phyloP scores from a whole-genome alignment of 2,113 vertebrate genomes.

The Melanotaenia duboulayi region DNA sequence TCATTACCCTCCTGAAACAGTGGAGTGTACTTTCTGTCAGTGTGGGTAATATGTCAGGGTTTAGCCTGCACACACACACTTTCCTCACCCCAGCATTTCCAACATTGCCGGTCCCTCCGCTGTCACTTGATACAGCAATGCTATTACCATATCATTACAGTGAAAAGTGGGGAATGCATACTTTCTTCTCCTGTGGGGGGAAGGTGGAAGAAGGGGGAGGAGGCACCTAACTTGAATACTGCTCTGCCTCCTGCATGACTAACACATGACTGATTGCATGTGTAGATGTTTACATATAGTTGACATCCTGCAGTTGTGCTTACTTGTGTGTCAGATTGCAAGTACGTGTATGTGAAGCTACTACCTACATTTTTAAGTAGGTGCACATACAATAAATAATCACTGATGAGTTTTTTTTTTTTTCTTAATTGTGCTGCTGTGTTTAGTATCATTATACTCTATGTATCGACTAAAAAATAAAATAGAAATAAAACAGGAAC shows the following conservation, averaged over 20 bases:
- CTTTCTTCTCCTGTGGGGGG: conserved; percentile 48
- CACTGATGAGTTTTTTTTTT: too few relatives aligned
- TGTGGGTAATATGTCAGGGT: conserved; percentile 34
- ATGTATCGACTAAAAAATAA: too few relatives aligned
- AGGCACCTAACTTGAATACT: conserved; percentile 29
- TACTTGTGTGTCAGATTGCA: too few relatives aligned
- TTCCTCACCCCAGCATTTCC: conserved; percentile 14
- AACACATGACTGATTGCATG: conserved; percentile 57
- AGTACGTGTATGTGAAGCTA: too few relatives aligned
- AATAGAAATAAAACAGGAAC: too few relatives aligned
- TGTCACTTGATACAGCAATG: conserved; percentile 48
- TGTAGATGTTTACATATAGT: conserved; percentile 29
- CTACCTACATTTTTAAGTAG: too few relatives aligned
- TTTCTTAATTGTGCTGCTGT: too few relatives aligned
- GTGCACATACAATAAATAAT: neutral
- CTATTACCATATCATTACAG: conserved; percentile 74
- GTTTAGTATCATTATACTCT: too few relatives aligned
- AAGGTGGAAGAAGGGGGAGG: too few relatives aligned
- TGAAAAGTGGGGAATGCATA: conserved; percentile 71
- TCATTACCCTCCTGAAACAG: conserved; percentile 37
- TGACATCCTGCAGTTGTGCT: neutral
- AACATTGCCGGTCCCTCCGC: conserved; percentile 29
- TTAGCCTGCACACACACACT: conserved; percentile 14
- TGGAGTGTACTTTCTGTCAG: conserved; percentile 40
- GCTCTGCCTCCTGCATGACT: conserved; percentile 53